These are phyloP conservation scores for Bufotes viridis DNA, from an alignment of 2,797 vertebrate genomes.

Conservation along the genomic window DNA sequence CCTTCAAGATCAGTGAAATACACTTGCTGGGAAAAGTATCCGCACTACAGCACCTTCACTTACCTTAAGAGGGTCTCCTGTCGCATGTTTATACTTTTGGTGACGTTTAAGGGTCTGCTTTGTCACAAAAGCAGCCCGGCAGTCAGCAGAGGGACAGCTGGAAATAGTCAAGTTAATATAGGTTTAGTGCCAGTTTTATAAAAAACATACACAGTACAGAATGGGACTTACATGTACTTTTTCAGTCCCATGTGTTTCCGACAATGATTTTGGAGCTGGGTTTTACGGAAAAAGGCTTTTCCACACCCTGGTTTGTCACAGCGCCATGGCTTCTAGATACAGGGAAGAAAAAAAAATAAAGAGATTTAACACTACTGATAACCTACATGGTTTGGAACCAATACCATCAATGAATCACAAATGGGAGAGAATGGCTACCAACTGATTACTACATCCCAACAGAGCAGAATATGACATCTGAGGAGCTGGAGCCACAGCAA, in stretches of 20 bases:
- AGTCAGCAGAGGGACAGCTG: slow-evolving; percentile 8
- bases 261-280: background rate
- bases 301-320: slow-evolving; percentile 28
- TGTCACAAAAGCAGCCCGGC: background rate
- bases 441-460: too few species aligned
- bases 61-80: background rate
- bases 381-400: too few species aligned
- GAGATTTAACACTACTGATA: background rate
- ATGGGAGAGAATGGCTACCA: too few species aligned
- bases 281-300: background rate
- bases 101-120: background rate
- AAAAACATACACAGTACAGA: background rate
- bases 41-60: background rate
- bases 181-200: too few species aligned
- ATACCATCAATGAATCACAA: too few species aligned
- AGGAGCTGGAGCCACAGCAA: too few species aligned
- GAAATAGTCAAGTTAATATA: background rate
- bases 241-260: slow-evolving; percentile 21
- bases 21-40: too few species aligned
- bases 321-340: slow-evolving; percentile 15
- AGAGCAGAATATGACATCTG: too few species aligned
- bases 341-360: too few species aligned
- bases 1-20: too few species aligned
- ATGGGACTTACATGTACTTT: slow-evolving; percentile 4
- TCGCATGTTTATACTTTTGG: slow-evolving; percentile 14